phyloP scores from a whole-genome alignment of 2,797 vertebrate species.

The Leuciscus waleckii region DNA sequence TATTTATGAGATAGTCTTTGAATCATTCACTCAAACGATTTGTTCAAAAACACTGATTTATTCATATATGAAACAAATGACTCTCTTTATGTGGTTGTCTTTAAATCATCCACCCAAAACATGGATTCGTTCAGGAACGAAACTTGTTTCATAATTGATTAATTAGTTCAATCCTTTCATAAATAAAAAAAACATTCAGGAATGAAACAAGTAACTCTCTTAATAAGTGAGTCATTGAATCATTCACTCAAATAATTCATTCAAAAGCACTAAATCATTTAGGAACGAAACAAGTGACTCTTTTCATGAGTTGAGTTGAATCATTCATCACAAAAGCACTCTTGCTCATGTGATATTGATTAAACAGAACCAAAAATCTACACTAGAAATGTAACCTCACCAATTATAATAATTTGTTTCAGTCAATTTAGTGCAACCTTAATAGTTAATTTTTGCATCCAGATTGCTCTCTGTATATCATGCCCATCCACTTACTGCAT shows the following conservation, averaged over 20 bases:
- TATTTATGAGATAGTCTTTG: background rate
- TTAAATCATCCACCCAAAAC: background rate
- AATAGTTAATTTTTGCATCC: constrained; percentile 31
- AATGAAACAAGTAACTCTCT: background rate
- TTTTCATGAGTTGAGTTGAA: background rate
- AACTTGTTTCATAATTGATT: background rate
- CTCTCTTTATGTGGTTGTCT: background rate
- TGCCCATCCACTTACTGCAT: constrained; percentile 46
- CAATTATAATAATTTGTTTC: background rate
- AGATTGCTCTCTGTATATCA: constrained; percentile 43
- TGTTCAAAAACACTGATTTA: background rate
- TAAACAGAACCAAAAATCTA: background rate
- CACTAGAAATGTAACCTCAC: background rate
- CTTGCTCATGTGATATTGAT: background rate
- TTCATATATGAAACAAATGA: background rate
- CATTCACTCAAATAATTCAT: background rate
- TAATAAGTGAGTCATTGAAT: background rate
- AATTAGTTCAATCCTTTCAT: background rate
- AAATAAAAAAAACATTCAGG: background rate
- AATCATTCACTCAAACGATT: background rate
- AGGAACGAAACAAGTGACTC: background rate
- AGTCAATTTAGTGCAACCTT: background rate
- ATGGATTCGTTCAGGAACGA: background rate
- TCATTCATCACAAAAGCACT: background rate
- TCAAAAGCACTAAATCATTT: background rate